These are phyloP conservation scores for Halcyon badia DNA, from an alignment of 2,797 vertebrate species.

Conservation along the genomic window DNA sequence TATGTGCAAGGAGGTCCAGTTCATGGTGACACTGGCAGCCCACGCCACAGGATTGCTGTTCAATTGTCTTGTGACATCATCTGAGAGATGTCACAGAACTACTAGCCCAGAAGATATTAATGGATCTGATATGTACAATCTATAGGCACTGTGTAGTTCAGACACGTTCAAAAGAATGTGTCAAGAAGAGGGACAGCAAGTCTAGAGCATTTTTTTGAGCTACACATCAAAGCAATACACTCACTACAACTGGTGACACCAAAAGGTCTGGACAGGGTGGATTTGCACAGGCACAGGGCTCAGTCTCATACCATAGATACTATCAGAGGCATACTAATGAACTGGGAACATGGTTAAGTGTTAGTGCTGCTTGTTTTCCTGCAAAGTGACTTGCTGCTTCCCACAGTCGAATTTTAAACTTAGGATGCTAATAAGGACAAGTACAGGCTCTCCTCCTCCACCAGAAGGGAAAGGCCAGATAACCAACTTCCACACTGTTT, in stretches of 20 bases:
- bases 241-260: neutral
- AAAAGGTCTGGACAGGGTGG: neutral
- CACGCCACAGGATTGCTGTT: conserved; percentile 2
- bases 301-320: neutral
- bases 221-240: neutral
- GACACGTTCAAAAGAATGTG: neutral
- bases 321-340: neutral
- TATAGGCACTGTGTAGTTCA: neutral
- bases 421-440: neutral
- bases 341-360: neutral
- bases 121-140: neutral
- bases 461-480: neutral
- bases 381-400: neutral
- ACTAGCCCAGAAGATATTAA: conserved; percentile 3
- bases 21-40: neutral
- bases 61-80: neutral
- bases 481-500: neutral
- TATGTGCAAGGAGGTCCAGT: neutral
- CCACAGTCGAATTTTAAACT: neutral
- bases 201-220: neutral
- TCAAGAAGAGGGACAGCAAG: neutral
- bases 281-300: neutral
- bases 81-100: conserved; percentile 21
- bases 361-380: neutral
- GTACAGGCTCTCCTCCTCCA: neutral